Base-by-base conservation (phyloP, 2,113 vertebrate species). In the Callospermophilus lateralis region DNA sequence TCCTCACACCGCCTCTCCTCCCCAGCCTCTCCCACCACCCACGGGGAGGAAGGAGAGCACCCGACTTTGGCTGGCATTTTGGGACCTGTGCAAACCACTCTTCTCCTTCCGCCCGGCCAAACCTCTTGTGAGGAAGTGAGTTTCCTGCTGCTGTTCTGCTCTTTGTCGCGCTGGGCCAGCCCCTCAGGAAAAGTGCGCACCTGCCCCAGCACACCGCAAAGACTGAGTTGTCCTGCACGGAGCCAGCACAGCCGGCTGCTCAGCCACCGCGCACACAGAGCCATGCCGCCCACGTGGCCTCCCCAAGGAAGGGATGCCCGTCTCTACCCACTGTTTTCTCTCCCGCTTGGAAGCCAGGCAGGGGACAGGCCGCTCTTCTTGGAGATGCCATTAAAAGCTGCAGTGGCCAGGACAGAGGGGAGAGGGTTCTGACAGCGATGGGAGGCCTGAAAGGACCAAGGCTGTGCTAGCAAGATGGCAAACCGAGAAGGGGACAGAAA, bases 21-120 rank as follows among this genome's bases (percentile, higher is more conserved):
- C n/a, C 28, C 0, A 81, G 86, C 39, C 32, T 73, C 51, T 78
- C 53, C 20, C 12, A 10, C 76, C 28, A 4, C 30, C 12, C 42
- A 10, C n/a, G 1, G 28, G 63, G 16, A 55, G 55, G 20, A 55
- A 7, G 30, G 73, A 48, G 20, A 65, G 20, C 12, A 19, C 6
- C 70, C 30, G 1, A 10, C 73, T 45, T 45, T 26, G 20, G 4
- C 3, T 39, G 51, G 39, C 7, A 17, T 34, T 61, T 93, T 16
- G 26, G 42, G 61, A 72, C 42, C n/a, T 15, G 3, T 8, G 22
- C 1, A 5, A 4, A 20, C 55, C 0, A 16, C 53, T 10, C 1
- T 28, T 16, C 42, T 13, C 15, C 58, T 37, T 22, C 28, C 20
- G 5, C 45, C 72, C 26, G 58, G 17, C 0, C 0, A 12, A 61